Base-by-base conservation (phyloP, 1,140 invertebrate genomes). In the Stratiolaelaps scimitus region DNA sequence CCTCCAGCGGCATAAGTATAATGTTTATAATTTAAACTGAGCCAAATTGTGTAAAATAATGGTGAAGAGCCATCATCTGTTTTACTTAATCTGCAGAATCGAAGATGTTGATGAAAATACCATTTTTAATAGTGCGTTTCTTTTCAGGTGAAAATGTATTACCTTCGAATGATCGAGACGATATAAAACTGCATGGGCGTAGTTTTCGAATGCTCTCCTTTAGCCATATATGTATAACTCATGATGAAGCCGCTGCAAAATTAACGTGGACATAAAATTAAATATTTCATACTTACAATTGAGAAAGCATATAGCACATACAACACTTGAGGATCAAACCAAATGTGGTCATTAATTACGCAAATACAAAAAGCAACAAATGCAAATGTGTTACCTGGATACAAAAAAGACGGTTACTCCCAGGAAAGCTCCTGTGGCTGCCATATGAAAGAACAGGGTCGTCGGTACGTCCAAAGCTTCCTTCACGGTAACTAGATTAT, bases 221-320 rank as follows among this genome's bases (percentile, higher is more conserved):
- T 60, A 1, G 53, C 53, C 53, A 60, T 17, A 4, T 17, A 23
- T 23, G 53, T 29, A 23, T 20, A 60, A 60, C 53, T 60, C 53
- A 60, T 60, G 23, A 60, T 26, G 53, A 60, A 60, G 26, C 53
- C 53, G 20, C 53, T 60, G 53, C 15, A 23, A 60, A 60, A n/a
- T 15, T 28, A 28, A 28, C 15, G 47, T 48, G 5, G 19, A 48
- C n/a, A n/a, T n/a, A n/a, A 28, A 15, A 15, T 28, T 48, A 20
- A 4, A 48, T 6, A 23, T 48, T 48, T 20, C 15, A 15, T 48
- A 48, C 47, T 20, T 48, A 40, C 34, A 40, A 10, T 40, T 6
- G 34, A 40, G 10, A 40, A 40, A 40, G 34, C 10, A 45, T 13
- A 45, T n/a, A 13, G 44, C 13, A 13, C 44, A 13, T n/a, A 45